Conservation (phyloP, 2,113 vertebrate species). For the Paramisgurnus dabryanus region DNA sequence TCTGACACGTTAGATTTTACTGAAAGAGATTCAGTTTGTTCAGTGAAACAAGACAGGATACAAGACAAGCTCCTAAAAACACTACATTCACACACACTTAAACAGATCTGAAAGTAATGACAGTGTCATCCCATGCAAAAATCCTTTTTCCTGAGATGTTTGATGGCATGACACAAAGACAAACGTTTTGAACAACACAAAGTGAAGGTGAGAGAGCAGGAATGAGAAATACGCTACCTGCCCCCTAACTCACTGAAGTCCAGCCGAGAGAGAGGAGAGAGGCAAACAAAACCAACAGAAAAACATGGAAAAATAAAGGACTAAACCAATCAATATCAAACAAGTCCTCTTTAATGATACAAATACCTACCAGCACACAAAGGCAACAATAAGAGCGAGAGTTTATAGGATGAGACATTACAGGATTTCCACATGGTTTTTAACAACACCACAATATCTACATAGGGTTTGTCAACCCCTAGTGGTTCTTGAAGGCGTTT, state of each 20-base stretch:
- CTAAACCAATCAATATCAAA: slow-evolving; percentile 7
- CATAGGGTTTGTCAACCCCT: background rate
- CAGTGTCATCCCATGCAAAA: slow-evolving; percentile 32
- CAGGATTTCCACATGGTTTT: background rate
- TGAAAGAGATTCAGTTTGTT: background rate
- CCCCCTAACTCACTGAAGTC: slow-evolving; percentile 81
- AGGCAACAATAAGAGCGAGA: background rate
- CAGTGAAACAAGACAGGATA: background rate
- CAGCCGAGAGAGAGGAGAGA: slow-evolving; percentile 75
- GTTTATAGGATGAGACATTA: background rate
- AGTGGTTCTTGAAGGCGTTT: background rate
- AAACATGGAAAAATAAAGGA: slow-evolving; percentile 37
- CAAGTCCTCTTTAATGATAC: slow-evolving; percentile 16
- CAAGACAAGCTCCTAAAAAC: background rate
- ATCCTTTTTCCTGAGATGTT: slow-evolving; percentile 4
- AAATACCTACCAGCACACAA: slow-evolving; percentile 21
- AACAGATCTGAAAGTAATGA: background rate
- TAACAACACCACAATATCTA: background rate
- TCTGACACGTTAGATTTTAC: background rate
- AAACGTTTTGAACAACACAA: slow-evolving; percentile 16
- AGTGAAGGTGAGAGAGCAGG: slow-evolving; percentile 49
- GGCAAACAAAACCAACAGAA: slow-evolving; percentile 56
- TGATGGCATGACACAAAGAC: slow-evolving; percentile 31
- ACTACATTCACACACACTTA: background rate
- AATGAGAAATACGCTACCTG: slow-evolving; percentile 77